Base-by-base conservation (phyloP, 2,113 vertebrate species). In the Sinosuthora webbiana region DNA sequence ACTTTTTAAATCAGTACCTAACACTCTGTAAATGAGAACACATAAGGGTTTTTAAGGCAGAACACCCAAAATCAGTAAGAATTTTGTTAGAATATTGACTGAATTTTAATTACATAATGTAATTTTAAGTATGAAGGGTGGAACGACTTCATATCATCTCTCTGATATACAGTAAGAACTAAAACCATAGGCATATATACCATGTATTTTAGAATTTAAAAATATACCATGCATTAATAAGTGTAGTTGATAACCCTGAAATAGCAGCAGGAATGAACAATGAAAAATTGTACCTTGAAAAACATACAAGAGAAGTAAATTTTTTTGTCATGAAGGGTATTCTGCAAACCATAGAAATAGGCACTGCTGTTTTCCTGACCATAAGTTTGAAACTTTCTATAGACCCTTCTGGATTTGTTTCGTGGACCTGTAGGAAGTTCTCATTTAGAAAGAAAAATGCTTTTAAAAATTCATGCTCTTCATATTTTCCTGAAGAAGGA, bases 361-460 rank as follows among this genome's bases (percentile, higher is more conserved):
- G 18, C 45, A n/a, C 18, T 64, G 2, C 10, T 69, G 3, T 80
- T 33, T 56, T 39, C n/a, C 31, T 91, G 42, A 19, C n/a, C 10
- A 2, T 44, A 42, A 49, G 15, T 49, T 44, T 37, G 15, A 49
- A 81, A 31, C 1, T 2, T 31, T 56, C 13, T 47, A 6, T 0
- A 55, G 33, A 37, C 35, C 4, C 13, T 30, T 63, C 23, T 67
- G 23, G 39, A 68, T 42, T 68, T 76, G 17, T 74, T 87, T 56
- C 49, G 19, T 65, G 35, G 31, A 8, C 17, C 11, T 3, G 1
- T 53, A 78, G 37, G 23, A 70, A 63, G 52, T 5, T 53, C 1
- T 0, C 14, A n/a, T 62, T 79, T 83, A 52, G 37, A 50, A 64
- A 84, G 55, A 12, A 0, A 45, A 27, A 19, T 53, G 17, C 17